phyloP scores from a whole-genome alignment of 2,113 vertebrate species.

The Mesoclemmys tuberculata region DNA sequence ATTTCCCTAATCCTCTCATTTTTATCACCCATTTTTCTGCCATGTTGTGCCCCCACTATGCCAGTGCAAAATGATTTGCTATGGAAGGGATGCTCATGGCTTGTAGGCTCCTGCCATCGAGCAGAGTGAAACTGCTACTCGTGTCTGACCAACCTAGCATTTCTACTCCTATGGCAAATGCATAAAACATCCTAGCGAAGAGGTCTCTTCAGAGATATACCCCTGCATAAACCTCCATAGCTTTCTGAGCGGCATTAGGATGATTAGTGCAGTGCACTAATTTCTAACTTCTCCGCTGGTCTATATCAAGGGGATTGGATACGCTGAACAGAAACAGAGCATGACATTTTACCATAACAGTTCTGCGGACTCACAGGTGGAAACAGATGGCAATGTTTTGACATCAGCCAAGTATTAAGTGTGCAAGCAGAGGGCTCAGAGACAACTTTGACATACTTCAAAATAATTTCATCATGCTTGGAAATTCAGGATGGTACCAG shows the following conservation, averaged over 20 bases:
- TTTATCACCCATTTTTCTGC: background rate
- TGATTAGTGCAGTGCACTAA: background rate
- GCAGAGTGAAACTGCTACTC: background rate
- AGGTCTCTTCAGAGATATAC: background rate
- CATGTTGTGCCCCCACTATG: background rate
- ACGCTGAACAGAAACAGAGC: constrained; percentile 5
- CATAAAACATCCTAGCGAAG: background rate
- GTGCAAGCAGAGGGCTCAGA: background rate
- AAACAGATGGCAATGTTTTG: background rate
- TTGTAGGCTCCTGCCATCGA: background rate
- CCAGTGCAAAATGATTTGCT: background rate
- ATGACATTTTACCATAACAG: background rate
- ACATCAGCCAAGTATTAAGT: background rate
- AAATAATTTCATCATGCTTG: constrained; percentile 18
- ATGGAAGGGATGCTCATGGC: background rate
- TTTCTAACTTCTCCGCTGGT: background rate
- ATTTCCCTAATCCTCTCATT: background rate
- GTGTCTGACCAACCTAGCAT: background rate
- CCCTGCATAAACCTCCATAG: background rate
- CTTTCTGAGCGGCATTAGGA: background rate
- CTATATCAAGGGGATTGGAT: background rate
- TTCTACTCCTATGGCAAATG: background rate
- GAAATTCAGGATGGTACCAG: background rate
- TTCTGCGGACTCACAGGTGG: background rate
- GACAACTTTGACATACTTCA: background rate